Percentiles rank a stretch among this genome's conserved stretches.
These are phyloP conservation scores for Corvus hawaiiensis DNA, from an alignment of 2,113 vertebrate species.

Conservation along the genomic window DNA sequence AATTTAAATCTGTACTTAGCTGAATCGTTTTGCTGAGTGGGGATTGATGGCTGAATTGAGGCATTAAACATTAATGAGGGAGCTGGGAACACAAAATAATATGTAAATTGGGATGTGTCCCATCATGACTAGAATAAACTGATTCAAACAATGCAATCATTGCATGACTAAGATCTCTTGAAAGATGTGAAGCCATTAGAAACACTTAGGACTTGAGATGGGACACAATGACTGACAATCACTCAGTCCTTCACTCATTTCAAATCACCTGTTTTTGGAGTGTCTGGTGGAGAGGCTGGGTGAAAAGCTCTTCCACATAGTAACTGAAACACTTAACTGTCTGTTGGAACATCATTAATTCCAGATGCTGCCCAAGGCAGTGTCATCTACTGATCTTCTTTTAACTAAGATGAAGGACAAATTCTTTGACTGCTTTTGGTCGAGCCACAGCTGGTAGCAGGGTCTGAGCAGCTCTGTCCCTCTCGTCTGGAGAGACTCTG, in stretches of 20 bases:
- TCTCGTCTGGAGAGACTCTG: neutral
- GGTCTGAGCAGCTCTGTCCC: neutral
- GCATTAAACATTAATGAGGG: constrained; percentile 32
- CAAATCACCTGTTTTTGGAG: neutral
- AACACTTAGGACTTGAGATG: neutral
- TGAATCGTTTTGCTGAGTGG: constrained; percentile 5
- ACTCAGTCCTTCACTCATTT: neutral
- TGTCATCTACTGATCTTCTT: neutral
- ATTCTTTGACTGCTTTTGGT: neutral
- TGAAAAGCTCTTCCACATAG: neutral
- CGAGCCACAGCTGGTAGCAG: neutral
- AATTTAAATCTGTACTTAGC: constrained; percentile 21
- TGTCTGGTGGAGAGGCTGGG: neutral
- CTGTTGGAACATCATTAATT: neutral
- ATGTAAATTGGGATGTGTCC: constrained; percentile 32
- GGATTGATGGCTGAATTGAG: constrained; percentile 31
- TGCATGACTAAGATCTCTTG: neutral
- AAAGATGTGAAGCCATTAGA: neutral
- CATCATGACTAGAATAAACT: neutral
- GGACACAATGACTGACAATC: neutral
- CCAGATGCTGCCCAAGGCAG: neutral
- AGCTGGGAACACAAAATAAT: constrained; percentile 12
- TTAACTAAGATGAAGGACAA: neutral
- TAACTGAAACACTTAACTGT: neutral
- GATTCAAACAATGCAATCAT: constrained; percentile 11